Evolutionary conservation across 1,140 invertebrate genomes (phyloP).

Genomic region (Trichonephila clavipes): DNA sequence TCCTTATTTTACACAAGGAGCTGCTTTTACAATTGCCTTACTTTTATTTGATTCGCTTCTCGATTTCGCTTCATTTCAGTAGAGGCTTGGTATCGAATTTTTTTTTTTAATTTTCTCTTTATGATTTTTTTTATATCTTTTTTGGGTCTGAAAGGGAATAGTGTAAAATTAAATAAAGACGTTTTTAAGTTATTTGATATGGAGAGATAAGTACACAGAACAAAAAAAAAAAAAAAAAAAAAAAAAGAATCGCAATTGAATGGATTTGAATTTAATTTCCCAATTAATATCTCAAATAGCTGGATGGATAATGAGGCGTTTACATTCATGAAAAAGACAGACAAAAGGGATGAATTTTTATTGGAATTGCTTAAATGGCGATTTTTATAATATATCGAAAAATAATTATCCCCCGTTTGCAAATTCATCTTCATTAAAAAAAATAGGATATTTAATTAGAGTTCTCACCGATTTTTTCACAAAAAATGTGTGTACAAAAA

Average conservation of each 20-base stretch:
- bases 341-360: not conserved
- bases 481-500: no score
- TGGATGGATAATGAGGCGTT: not conserved
- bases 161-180: not conserved
- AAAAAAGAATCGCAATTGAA: not conserved
- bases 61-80: not conserved
- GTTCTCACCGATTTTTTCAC: no score
- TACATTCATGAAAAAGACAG: not conserved
- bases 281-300: not conserved
- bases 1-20: not conserved
- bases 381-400: no score
- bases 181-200: not conserved
- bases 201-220: not conserved
- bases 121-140: not conserved
- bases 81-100: not conserved
- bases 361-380: no score
- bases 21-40: constrained; percentile 15
- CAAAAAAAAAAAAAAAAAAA: no score
- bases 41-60: constrained; percentile 4
- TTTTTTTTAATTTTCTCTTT: not conserved
- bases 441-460: no score
- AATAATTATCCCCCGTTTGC: no score
- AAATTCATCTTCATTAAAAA: no score
- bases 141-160: not conserved
- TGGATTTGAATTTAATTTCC: constrained; percentile 16